phyloP scores from a whole-genome alignment of 2,113 vertebrate species.

The Ancistrus triradiatus region DNA sequence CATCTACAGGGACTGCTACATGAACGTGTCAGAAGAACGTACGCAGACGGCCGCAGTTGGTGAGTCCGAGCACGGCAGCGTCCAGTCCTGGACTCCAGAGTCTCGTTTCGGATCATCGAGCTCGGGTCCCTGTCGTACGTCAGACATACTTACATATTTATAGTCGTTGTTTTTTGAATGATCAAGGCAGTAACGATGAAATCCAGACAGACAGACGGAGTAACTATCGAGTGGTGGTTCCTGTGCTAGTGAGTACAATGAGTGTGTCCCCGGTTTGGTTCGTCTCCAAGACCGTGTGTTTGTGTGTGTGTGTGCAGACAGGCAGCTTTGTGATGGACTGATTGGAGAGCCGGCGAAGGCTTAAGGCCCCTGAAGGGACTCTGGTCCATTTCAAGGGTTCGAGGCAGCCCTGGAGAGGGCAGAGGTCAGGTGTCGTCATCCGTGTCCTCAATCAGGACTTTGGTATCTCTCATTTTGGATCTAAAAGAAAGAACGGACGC shows the following conservation, averaged over 20 bases:
- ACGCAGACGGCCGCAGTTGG: background rate
- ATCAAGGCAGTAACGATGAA: slow-evolving; percentile 38
- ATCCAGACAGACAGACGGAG: slow-evolving; percentile 23
- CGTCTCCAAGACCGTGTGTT: slow-evolving; percentile 1
- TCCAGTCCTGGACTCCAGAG: slow-evolving; percentile 21
- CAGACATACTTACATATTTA: slow-evolving; percentile 49
- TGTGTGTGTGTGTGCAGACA: slow-evolving; percentile 44
- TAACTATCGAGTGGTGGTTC: slow-evolving; percentile 33
- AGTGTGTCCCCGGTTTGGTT: slow-evolving; percentile 20
- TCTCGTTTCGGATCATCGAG: slow-evolving; percentile 29
- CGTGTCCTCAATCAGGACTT: slow-evolving; percentile 95
- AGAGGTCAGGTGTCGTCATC: slow-evolving; percentile 93
- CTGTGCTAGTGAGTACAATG: slow-evolving; percentile 21
- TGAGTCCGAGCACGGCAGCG: background rate
- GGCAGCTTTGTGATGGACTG: slow-evolving; percentile 67
- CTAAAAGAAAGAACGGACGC: slow-evolving; percentile 58
- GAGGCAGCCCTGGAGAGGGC: slow-evolving; percentile 61
- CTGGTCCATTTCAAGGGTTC: slow-evolving; percentile 62
- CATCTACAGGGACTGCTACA: slow-evolving; percentile 27
- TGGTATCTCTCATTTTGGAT: slow-evolving; percentile 90
- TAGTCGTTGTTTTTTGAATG: slow-evolving; percentile 6
- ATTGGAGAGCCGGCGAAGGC: slow-evolving; percentile 44
- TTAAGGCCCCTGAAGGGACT: slow-evolving; percentile 43
- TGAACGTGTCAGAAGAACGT: slow-evolving; percentile 9
- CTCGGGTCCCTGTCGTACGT: slow-evolving; percentile 20